Evolutionary conservation across 2,888 invertebrate species (phyloP).

Genomic region (Teleogryllus oceanicus): DNA sequence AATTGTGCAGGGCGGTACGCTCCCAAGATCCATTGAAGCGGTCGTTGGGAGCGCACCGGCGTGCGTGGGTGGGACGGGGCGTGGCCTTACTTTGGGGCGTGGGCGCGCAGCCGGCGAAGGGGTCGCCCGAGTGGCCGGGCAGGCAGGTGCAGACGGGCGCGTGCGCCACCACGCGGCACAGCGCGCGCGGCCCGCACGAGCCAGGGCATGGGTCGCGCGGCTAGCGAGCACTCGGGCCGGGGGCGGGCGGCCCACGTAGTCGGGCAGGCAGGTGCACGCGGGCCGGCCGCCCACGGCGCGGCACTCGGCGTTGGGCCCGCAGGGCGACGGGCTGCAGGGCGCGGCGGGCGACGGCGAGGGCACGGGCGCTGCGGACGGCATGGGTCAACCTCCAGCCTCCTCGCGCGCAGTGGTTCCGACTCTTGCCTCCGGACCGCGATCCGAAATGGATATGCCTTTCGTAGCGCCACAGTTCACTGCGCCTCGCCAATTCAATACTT

Average conservation of each 20-base stretch:
- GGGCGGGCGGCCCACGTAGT: conserved; percentile 60
- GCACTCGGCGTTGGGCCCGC: conserved; percentile 74
- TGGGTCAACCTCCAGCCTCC: background rate
- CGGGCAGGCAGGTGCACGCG: conserved; percentile 55
- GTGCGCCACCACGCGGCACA: conserved; percentile 68
- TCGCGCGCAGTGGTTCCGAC: background rate
- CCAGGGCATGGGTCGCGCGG: conserved; percentile 71
- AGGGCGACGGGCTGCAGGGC: conserved; percentile 69
- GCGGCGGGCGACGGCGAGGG: conserved; percentile 49
- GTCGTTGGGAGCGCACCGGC: conserved; percentile 57
- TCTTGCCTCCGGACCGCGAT: no score
- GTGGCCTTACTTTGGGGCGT: background rate
- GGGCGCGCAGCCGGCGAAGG: conserved; percentile 40
- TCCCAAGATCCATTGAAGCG: conserved; percentile 85
- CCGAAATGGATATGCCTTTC: no score
- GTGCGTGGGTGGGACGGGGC: background rate
- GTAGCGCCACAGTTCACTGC: no score
- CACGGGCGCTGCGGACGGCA: background rate
- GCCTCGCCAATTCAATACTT: no score
- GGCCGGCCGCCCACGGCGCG: conserved; percentile 58
- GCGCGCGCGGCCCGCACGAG: conserved; percentile 69
- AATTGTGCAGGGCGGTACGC: conserved; percentile 77
- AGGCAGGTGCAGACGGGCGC: conserved; percentile 70
- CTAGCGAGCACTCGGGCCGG: conserved; percentile 71
- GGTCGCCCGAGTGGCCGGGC: conserved; percentile 53